phyloP scores from a whole-genome alignment of 64 coral and sea anemone species.

The Platygyra sinensis region DNA sequence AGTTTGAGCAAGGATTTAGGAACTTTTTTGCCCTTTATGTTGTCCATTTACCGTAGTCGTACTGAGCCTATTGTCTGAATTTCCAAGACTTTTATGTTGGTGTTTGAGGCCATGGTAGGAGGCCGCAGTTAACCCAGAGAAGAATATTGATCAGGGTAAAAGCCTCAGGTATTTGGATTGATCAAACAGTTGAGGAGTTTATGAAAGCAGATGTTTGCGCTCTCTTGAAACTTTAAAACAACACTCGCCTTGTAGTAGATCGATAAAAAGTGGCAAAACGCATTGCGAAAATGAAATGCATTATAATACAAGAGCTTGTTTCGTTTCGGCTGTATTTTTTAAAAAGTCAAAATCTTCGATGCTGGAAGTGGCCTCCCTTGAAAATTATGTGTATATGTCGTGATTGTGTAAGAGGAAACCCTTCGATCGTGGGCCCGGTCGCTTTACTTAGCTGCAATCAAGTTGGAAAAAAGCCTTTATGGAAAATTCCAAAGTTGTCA shows the following conservation, averaged over 20 bases:
- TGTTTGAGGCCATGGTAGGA: constrained; percentile 18
- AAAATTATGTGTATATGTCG: neutral
- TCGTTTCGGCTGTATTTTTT: neutral
- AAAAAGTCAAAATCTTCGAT: neutral
- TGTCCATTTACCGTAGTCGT: constrained; percentile 31
- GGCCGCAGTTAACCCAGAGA: neutral
- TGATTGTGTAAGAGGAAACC: neutral
- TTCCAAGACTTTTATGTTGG: constrained; percentile 1
- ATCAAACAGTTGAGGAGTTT: constrained; percentile 11
- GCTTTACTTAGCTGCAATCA: neutral
- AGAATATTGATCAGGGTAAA: constrained; percentile 28
- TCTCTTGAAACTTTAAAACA: neutral
- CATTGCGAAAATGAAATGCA: neutral
- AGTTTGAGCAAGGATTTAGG: no score
- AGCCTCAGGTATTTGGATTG: constrained; percentile 18
- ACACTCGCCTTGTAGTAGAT: neutral
- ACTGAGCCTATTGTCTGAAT: constrained; percentile 27
- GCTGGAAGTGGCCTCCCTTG: neutral
- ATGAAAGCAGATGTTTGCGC: constrained; percentile 26
- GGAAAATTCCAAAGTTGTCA: constrained; percentile 26
- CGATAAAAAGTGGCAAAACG: neutral
- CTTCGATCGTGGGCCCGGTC: neutral
- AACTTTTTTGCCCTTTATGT: neutral
- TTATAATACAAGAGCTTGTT: neutral
- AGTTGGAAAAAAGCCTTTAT: neutral